These are phyloP conservation scores for Anorthoa munda DNA, from an alignment of 2,888 invertebrate genomes.

Conservation along the genomic window DNA sequence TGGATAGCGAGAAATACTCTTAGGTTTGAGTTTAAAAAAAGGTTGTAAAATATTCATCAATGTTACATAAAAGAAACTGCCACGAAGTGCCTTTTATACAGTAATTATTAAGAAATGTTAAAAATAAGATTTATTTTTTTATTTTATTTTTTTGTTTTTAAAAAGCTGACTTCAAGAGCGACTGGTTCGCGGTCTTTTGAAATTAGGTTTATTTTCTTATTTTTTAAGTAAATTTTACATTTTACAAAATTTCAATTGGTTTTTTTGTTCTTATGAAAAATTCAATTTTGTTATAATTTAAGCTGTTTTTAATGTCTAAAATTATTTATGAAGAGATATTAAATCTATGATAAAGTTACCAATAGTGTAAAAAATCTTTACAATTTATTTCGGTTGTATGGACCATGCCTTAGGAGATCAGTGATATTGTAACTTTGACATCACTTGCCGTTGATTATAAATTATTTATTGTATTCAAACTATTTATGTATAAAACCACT, in stretches of 20 bases:
- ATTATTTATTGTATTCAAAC: conserved; percentile 80
- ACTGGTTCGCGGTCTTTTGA: conserved; percentile 86
- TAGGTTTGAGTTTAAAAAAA: conserved; percentile 81
- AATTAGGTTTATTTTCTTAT: conserved; percentile 73
- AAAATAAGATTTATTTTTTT: conserved; percentile 71
- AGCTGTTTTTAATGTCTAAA: conserved; percentile 83
- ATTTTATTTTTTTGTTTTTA: conserved; percentile 60
- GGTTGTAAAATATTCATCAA: conserved; percentile 81
- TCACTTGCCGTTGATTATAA: conserved; percentile 84
- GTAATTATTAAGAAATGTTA: conserved; percentile 76
- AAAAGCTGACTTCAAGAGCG: conserved; percentile 76
- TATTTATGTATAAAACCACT: conserved; percentile 76
- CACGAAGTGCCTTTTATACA: conserved; percentile 90
- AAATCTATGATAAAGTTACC: conserved; percentile 89
- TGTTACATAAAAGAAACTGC: conserved; percentile 86
- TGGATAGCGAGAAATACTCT: conserved; percentile 83
- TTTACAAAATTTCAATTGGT: conserved; percentile 65
- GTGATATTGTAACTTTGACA: conserved; percentile 72
- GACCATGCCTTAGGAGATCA: conserved; percentile 61
- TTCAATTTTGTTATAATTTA: conserved; percentile 78
- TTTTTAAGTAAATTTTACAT: conserved; percentile 67
- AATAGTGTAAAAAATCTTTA: conserved; percentile 81
- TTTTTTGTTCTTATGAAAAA: conserved; percentile 68
- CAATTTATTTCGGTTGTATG: conserved; percentile 69
- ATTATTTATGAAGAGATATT: conserved; percentile 88